These are phyloP conservation scores for Pitangus sulphuratus DNA, from an alignment of 2,797 vertebrate species.

Conservation along the genomic window DNA sequence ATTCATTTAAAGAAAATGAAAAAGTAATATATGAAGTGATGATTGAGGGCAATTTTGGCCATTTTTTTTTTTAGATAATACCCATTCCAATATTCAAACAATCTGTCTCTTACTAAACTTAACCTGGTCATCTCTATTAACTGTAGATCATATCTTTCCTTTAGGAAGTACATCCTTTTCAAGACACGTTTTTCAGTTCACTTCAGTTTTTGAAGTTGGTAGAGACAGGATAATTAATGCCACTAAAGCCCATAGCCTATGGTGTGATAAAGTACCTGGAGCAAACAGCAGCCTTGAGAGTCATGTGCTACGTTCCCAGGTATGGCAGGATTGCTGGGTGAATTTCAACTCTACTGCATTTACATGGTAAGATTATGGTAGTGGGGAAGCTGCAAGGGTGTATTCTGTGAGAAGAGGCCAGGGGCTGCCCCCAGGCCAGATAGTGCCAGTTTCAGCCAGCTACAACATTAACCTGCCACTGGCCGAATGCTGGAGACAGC, in stretches of 20 bases:
- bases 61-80: neutral
- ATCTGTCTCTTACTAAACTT: neutral
- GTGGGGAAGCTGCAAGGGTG: neutral
- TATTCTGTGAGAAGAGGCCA: neutral
- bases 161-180: neutral
- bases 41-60: neutral
- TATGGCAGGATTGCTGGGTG: neutral
- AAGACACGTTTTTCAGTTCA: neutral
- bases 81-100: neutral
- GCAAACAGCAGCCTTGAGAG: neutral
- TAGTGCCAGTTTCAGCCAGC: neutral
- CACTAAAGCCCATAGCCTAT: neutral
- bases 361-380: neutral
- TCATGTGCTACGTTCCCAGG: neutral
- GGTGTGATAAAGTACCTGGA: neutral
- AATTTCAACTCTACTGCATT: neutral
- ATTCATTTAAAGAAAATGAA: neutral
- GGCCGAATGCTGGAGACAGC: neutral
- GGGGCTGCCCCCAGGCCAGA: neutral
- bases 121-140: neutral
- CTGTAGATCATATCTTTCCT: neutral
- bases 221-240: neutral
- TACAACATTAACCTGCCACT: neutral
- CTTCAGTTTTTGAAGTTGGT: neutral
- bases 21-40: neutral